Conservation (phyloP, 2,797 vertebrate species). For the Cynodonichthys magdalenae region DNA sequence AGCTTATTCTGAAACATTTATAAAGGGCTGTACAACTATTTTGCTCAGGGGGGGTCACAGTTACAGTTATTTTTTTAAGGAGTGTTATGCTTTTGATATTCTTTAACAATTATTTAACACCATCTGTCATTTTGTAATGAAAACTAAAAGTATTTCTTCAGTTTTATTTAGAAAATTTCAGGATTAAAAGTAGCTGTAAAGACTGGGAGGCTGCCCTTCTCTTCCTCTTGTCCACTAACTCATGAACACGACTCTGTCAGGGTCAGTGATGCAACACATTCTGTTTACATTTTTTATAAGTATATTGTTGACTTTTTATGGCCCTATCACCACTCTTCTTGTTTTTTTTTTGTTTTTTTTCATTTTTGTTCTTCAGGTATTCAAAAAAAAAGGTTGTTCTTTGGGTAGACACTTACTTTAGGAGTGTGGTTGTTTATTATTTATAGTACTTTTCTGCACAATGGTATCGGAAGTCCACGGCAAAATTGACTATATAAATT, state of each 20-base stretch:
- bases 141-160: too few species aligned
- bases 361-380: slow-evolving; percentile 30
- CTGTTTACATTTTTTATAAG: slow-evolving; percentile 24
- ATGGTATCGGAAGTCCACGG: slow-evolving; percentile 35
- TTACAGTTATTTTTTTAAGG: too few species aligned
- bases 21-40: too few species aligned
- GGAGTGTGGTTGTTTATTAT: slow-evolving; percentile 62
- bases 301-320: not conserved
- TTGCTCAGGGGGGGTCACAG: too few species aligned
- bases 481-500: slow-evolving; percentile 27
- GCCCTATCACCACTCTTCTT: not conserved
- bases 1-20: too few species aligned
- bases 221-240: slow-evolving; percentile 8
- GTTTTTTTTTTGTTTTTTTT: not conserved
- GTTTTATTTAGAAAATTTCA: not conserved
- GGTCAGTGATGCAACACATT: slow-evolving; percentile 5
- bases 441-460: slow-evolving; percentile 50
- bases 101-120: too few species aligned
- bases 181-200: not conserved
- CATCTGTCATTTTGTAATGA: too few species aligned
- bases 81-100: too few species aligned
- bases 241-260: not conserved
- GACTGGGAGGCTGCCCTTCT: not conserved
- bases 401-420: slow-evolving; percentile 22
- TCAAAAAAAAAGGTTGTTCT: slow-evolving; percentile 25